Evolutionary conservation across 37 sponge, comb jelly and placozoan species (phyloP).

Genomic region (Halichondria panicea): DNA sequence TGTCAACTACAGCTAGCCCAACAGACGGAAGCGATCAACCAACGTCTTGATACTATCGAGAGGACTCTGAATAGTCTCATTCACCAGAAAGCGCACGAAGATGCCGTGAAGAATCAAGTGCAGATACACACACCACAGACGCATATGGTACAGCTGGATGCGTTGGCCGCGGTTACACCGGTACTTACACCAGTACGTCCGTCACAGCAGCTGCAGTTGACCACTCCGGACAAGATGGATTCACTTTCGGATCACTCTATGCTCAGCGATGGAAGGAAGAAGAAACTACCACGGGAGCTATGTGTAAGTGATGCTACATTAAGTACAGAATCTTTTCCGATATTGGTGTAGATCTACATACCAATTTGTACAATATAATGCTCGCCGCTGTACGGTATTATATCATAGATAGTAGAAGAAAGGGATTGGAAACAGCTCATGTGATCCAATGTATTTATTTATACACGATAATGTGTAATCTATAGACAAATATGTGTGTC

Average conservation of each 20-base stretch:
- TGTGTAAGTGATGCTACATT: conserved; percentile 56
- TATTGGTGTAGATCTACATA: too few species aligned
- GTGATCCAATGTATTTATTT: neutral
- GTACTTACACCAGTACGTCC: conserved; percentile 20
- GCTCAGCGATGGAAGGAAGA: conserved; percentile 15
- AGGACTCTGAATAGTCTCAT: conserved; percentile 77
- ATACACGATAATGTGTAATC: neutral
- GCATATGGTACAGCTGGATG: neutral
- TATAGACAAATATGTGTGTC: neutral
- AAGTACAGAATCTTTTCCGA: too few species aligned
- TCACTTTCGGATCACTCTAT: neutral
- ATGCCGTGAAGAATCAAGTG: conserved; percentile 44
- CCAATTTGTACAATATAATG: too few species aligned
- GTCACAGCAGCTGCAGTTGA: conserved; percentile 46
- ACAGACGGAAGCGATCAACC: conserved; percentile 81
- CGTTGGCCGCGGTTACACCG: neutral
- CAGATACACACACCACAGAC: conserved; percentile 11
- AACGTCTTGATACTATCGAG: conserved; percentile 83
- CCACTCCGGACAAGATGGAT: too few species aligned
- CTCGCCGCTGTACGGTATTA: too few species aligned
- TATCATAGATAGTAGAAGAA: neutral
- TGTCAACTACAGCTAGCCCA: conserved; percentile 79
- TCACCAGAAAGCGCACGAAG: conserved; percentile 75
- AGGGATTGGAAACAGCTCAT: neutral
- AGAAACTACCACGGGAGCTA: conserved; percentile 79